Evolutionary conservation across 2,888 invertebrate species (phyloP), one percentile per base, ranked within the genome.

Genomic region (Heliconius cydno): DNA sequence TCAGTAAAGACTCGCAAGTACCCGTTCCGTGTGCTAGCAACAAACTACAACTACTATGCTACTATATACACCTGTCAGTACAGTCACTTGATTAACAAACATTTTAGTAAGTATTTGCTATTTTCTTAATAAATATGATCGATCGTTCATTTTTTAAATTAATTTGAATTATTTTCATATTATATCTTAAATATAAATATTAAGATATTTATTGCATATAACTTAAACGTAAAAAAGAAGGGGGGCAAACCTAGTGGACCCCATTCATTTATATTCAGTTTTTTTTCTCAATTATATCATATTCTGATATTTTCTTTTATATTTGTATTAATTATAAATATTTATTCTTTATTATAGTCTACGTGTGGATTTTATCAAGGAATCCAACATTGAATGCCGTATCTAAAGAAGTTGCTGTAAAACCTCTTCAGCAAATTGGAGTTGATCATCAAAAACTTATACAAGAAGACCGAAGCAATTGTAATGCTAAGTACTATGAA

Each of bases 341-440:
- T n/a, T 70, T 15, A 15, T 25, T 13, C 6, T 2, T 28, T 3
- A n/a, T 90, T 90, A 3, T 89, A 94, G 94, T 92, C 41, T 92
- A 93, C 84, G 89, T 93, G 9, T 94, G 94, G 94, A 87, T 94
- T 12, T 84, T 94, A 3, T 94, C 94, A 79, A 89, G 92, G 81
- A 86, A 87, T 22, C 87, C 86, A 13, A 86, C 85, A 12, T 84
- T 94, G 66, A 93, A 92, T 46, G 91, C 90, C 0, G 93, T 93
- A 0, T 93, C 92, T 1, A 91, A 90, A 76, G 89, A 90, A 12
- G 72, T 93, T 63, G 93, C 94, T 0, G 76, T 88, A 9, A 90
- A 88, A 79, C 88, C 93, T 0, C 83, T 92, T 15, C 83, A 85
- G 30, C 85, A 86, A 66, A 87, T 92, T 3, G 90, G 89, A 6